These are phyloP conservation scores for Tipula confusa DNA, from an alignment of 2,888 invertebrate genomes.

Conservation along the genomic window DNA sequence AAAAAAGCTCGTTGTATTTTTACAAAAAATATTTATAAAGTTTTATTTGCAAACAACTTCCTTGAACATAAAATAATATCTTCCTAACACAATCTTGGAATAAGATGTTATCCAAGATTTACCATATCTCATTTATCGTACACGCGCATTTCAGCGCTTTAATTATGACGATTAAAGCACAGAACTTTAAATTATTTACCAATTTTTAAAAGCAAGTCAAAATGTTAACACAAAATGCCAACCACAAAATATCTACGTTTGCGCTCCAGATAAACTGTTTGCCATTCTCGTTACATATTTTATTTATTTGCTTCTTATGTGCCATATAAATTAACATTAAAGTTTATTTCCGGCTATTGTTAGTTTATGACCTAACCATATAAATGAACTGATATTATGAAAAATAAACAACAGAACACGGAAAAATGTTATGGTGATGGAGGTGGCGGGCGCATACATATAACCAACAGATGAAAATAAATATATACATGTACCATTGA, in stretches of 20 bases:
- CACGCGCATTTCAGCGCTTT: neutral
- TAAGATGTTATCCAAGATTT: neutral
- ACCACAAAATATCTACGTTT: neutral
- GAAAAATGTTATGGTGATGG: neutral
- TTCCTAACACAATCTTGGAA: neutral
- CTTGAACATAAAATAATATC: neutral
- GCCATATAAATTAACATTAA: neutral
- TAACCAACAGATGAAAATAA: neutral
- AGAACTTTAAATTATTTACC: neutral
- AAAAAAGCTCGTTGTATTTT: neutral
- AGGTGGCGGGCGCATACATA: neutral
- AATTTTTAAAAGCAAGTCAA: neutral
- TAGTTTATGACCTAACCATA: constrained; percentile 9
- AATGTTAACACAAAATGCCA: neutral
- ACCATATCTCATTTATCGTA: neutral
- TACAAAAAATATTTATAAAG: no score
- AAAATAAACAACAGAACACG: neutral
- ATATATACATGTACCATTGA: neutral
- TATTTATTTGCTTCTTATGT: no score
- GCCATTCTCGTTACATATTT: neutral
- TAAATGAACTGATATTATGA: neutral
- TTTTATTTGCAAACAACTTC: neutral
- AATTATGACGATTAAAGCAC: neutral
- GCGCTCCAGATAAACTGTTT: neutral
- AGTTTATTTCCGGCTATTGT: constrained; percentile 5